phyloP scores from a whole-genome alignment of 2,113 vertebrate species.

The Limanda limanda region DNA sequence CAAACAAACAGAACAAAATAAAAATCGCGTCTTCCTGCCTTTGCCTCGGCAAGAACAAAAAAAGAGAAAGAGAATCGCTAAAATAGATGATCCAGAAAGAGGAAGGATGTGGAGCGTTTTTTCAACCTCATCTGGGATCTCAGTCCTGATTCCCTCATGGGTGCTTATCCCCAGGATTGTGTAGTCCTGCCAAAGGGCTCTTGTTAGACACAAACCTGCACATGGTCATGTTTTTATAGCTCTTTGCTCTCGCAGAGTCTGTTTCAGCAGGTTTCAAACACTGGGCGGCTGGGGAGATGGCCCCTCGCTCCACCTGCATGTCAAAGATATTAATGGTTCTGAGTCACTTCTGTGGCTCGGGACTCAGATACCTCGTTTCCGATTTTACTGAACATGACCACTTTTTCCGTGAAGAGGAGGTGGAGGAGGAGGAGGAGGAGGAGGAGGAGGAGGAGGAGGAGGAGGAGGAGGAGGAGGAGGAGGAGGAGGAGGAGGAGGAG shows the following conservation, averaged over 20 bases:
- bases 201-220: conserved; percentile 62
- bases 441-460: too few species aligned
- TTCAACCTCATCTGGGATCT: conserved; percentile 66
- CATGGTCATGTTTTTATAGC: conserved; percentile 71
- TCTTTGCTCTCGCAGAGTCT: conserved; percentile 45
- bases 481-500: conserved; percentile 8
- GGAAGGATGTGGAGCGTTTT: conserved; percentile 69
- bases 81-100: conserved; percentile 73
- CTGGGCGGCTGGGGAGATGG: conserved; percentile 56
- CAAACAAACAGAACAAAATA: background rate
- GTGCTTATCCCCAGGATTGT: conserved; percentile 60
- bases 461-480: conserved; percentile 26
- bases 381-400: conserved; percentile 61
- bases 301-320: conserved; percentile 67
- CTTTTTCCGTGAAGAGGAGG: conserved; percentile 49
- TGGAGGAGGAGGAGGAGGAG: conserved; percentile 12
- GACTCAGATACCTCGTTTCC: conserved; percentile 61
- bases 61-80: conserved; percentile 36
- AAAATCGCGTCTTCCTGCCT: conserved; percentile 20
- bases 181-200: conserved; percentile 62
- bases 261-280: conserved; percentile 59
- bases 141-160: conserved; percentile 63
- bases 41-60: conserved; percentile 16
- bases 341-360: conserved; percentile 62
- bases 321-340: conserved; percentile 76